Evolutionary conservation across 2,113 vertebrate genomes (phyloP).

Genomic region (Sander vitreus): DNA sequence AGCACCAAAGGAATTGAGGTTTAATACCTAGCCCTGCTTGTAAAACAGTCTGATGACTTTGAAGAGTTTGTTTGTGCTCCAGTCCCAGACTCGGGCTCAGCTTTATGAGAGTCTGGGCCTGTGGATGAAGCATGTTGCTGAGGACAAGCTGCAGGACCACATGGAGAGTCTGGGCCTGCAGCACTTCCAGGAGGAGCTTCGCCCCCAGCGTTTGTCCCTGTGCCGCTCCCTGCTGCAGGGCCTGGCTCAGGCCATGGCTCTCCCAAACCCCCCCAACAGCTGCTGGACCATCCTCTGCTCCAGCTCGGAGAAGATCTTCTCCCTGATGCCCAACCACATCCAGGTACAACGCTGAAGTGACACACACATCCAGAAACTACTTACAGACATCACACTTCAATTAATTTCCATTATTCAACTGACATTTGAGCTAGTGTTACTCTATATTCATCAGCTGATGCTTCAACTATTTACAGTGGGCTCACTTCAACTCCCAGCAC

Average conservation of each 20-base stretch:
- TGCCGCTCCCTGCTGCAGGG: slow-evolving; percentile 87
- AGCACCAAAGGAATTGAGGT: neutral
- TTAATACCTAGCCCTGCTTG: neutral
- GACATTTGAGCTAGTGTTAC: neutral
- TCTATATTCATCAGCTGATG: neutral
- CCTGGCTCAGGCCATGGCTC: slow-evolving; percentile 89
- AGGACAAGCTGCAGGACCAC: slow-evolving; percentile 91
- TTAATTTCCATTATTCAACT: neutral
- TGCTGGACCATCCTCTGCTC: slow-evolving; percentile 90
- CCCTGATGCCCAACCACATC: slow-evolving; percentile 88
- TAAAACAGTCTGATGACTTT: neutral
- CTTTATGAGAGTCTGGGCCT: slow-evolving; percentile 84
- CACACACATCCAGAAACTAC: fast-evolving
- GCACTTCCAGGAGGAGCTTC: slow-evolving; percentile 81
- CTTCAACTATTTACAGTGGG: neutral
- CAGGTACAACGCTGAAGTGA: slow-evolving; percentile 80
- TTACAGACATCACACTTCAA: neutral
- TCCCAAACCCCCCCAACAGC: slow-evolving; percentile 87
- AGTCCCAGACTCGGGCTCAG: slow-evolving; percentile 86
- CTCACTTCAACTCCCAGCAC: neutral
- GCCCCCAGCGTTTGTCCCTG: slow-evolving; percentile 64
- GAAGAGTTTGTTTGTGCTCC: neutral
- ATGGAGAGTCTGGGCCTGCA: slow-evolving; percentile 86
- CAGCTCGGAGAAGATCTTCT: slow-evolving; percentile 88
- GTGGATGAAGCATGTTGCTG: slow-evolving; percentile 94